Base-by-base conservation (phyloP, 30 jellyfish, hydroid and myxozoan genomes). In the Catostylus mosaicus region DNA sequence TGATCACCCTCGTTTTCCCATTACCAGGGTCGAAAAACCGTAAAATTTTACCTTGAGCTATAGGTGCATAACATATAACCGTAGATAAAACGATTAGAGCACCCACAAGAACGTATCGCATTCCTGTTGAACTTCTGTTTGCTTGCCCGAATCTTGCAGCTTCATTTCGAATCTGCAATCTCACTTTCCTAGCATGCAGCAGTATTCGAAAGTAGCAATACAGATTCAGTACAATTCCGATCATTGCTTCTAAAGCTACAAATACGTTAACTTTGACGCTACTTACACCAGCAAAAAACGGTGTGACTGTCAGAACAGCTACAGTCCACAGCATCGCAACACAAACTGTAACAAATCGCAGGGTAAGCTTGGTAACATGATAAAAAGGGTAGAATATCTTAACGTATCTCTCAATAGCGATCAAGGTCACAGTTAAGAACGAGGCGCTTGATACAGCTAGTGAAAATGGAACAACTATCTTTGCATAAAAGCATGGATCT, bases 171-270 rank as follows among this genome's bases (percentile, higher is more conserved):
- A 81, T 81, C 26, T 81, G 81, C 36, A 54, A 48, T 14, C 91
- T 69, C 3, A 56, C 46, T 10, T 32, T 81, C 48, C 79, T 37
- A 26, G 91, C 68, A 10, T 38, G 67, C 18, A 29, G 56, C 59
- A 81, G 30, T 3, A 81, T 36, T 38, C 64, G 46, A 10, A 34
- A 20, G 29, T 81, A 81, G 26, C 91, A 81, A 45, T 43, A 66
- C 3, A 81, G 7, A 27, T 81, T 81, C 2, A 68, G 27, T 1
- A 31, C 30, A 34, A 31, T 18, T 47, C 91, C 91, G 35, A n/a
- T 45, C 1, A 37, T 54, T 0, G 77, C 91, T 36, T 46, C 10
- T 1, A 33, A 14, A 43, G 51, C 30, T 8, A 37, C 23, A 29
- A 52, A 20, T 5, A 36, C 77, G 14, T 32, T 29, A 26, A 81